phyloP scores from a whole-genome alignment of 2,888 invertebrate genomes.

The Conistra vaccinii region DNA sequence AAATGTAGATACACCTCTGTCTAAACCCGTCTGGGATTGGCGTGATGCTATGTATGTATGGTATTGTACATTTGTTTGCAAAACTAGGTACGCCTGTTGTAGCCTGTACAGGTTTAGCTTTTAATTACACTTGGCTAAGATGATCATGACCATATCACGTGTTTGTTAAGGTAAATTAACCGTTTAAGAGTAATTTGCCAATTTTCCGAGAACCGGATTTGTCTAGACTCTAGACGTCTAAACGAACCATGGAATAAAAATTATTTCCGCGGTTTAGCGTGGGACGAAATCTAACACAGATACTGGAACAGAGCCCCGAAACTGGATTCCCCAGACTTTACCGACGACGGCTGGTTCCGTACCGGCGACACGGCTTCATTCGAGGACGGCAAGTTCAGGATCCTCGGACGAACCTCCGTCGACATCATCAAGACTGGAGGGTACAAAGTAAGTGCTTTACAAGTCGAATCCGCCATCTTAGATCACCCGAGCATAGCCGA shows the following conservation, averaged over 20 bases:
- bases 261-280: background rate
- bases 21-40: background rate
- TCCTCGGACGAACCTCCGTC: slow-evolving; percentile 95
- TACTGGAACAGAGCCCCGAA: slow-evolving; percentile 94
- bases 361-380: slow-evolving; percentile 96
- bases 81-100: background rate
- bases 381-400: slow-evolving; percentile 92
- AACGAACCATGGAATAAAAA: slow-evolving; percentile 1
- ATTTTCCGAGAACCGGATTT: slow-evolving; percentile 45
- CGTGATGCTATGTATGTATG: too few relatives aligned
- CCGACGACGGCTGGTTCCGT: slow-evolving; percentile 96
- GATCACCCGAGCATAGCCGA: slow-evolving; percentile 94
- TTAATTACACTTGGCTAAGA: slow-evolving; percentile 11
- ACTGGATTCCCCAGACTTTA: slow-evolving; percentile 90
- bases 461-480: slow-evolving; percentile 94
- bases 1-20: too few relatives aligned
- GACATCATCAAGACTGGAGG: slow-evolving; percentile 97
- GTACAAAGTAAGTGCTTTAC: slow-evolving; percentile 95
- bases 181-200: slow-evolving; percentile 41
- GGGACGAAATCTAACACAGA: background rate
- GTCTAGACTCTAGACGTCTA: too few relatives aligned
- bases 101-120: slow-evolving; percentile 26
- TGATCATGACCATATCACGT: slow-evolving; percentile 5
- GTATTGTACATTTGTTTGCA: background rate
- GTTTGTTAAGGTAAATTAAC: slow-evolving; percentile 33